Conservation (phyloP, 2,113 vertebrate genomes). For the Aramus guarauna region DNA sequence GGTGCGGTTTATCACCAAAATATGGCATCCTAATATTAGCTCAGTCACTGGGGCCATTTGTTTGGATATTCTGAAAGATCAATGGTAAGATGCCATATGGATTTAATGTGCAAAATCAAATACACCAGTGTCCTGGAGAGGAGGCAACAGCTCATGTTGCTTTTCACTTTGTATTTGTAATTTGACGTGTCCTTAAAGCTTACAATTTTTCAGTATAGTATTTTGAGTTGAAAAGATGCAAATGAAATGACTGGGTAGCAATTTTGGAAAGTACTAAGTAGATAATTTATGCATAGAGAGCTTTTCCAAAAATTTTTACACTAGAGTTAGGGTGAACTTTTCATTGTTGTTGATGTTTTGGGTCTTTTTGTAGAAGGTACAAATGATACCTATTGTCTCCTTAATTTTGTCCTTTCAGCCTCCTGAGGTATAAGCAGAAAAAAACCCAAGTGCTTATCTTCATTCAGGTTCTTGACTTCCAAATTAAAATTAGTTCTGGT, state of each 20-base stretch:
- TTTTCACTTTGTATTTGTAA: neutral
- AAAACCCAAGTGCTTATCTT: neutral
- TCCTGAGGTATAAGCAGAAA: neutral
- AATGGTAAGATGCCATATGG: conserved; percentile 83
- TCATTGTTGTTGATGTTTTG: neutral
- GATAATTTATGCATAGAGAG: neutral
- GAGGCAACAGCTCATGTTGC: neutral
- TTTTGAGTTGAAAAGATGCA: neutral
- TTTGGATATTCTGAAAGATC: conserved; percentile 99
- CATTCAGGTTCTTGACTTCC: neutral
- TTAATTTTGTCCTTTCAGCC: neutral
- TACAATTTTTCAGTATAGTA: neutral
- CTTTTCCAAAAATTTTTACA: neutral
- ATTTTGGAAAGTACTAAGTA: neutral
- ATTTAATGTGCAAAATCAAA: neutral
- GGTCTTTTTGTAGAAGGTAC: neutral
- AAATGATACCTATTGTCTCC: neutral
- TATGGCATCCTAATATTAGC: conserved; percentile 99
- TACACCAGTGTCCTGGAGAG: neutral
- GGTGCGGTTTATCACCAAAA: conserved; percentile 99
- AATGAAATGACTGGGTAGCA: neutral
- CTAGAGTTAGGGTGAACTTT: neutral
- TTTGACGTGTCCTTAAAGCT: neutral
- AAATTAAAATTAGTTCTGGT: neutral
- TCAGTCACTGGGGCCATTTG: conserved; percentile 99